Percentiles rank a stretch among this genome's conserved stretches.
phyloP scores from a whole-genome alignment of 1,140 invertebrate genomes.

The Lepeophtheirus salmonis region DNA sequence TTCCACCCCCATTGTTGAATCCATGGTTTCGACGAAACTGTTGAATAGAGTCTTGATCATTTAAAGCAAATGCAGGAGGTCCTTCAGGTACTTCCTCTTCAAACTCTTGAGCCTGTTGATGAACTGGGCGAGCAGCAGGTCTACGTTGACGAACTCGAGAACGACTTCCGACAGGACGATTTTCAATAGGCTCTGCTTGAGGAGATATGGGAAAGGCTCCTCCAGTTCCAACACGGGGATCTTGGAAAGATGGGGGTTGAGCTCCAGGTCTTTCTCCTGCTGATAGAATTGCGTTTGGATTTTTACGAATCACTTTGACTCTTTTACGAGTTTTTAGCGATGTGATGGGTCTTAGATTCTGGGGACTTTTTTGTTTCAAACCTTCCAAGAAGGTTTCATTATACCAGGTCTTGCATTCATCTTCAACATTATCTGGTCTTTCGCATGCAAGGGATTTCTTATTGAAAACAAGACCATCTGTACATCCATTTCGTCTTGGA shows the following conservation, averaged over 20 bases:
- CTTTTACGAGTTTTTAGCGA: neutral
- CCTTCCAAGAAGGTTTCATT: slow-evolving; percentile 7
- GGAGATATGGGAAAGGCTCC: neutral
- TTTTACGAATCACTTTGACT: neutral
- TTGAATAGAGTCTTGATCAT: neutral
- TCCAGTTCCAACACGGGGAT: neutral
- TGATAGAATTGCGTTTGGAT: neutral
- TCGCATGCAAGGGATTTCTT: slow-evolving; percentile 58
- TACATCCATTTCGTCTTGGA: slow-evolving; percentile 63
- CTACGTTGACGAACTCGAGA: neutral
- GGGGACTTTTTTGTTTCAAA: neutral
- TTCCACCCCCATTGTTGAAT: neutral
- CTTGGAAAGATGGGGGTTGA: no score
- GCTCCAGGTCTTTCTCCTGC: neutral
- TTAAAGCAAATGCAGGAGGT: neutral
- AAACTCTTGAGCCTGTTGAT: neutral
- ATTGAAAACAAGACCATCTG: slow-evolving; percentile 65
- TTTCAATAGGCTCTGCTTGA: neutral
- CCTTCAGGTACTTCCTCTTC: no score
- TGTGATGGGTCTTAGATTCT: neutral
- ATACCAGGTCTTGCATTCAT: slow-evolving; percentile 6
- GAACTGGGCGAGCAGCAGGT: neutral
- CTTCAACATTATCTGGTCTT: slow-evolving; percentile 53
- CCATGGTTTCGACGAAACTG: neutral
- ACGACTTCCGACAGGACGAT: neutral